These are phyloP conservation scores for Syngnathus acus DNA, from an alignment of 2,797 vertebrate genomes.

Conservation along the genomic window DNA sequence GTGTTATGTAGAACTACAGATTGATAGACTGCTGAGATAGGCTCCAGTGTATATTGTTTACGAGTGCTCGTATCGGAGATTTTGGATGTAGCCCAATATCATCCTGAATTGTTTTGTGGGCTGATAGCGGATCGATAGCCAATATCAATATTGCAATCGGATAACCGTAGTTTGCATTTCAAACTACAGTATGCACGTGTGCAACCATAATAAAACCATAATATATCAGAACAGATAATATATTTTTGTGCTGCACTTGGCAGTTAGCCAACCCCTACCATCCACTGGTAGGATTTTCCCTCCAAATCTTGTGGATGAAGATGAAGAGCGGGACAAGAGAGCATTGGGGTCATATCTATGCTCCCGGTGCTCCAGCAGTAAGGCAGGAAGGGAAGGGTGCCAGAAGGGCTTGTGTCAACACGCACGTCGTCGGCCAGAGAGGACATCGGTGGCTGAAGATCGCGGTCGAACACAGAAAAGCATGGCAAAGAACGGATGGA, in stretches of 20 bases:
- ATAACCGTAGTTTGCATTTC: too few species aligned
- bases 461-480: conserved; percentile 39
- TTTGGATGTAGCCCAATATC: too few species aligned
- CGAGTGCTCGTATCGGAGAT: too few species aligned
- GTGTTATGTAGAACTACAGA: too few species aligned
- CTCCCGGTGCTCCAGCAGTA: conserved; percentile 69
- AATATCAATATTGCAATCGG: too few species aligned
- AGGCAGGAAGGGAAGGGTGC: conserved; percentile 29
- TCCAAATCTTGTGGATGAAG: conserved; percentile 24
- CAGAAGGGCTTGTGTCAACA: not conserved
- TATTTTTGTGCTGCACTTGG: not conserved
- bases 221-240: not conserved
- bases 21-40: too few species aligned
- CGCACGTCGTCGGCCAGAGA: conserved; percentile 8
- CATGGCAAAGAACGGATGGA: conserved; percentile 67
- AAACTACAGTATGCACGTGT: too few species aligned
- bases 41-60: too few species aligned
- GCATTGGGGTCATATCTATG: conserved; percentile 18
- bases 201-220: not conserved
- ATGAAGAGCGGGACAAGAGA: conserved; percentile 24
- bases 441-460: conserved; percentile 13
- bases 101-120: too few species aligned
- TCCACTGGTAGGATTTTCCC: conserved; percentile 56
- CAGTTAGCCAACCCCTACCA: conserved; percentile 59
- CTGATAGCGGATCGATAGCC: too few species aligned